phyloP scores from a whole-genome alignment of 30 jellyfish, hydroid and myxozoan species.

The Aurelia sp. region DNA sequence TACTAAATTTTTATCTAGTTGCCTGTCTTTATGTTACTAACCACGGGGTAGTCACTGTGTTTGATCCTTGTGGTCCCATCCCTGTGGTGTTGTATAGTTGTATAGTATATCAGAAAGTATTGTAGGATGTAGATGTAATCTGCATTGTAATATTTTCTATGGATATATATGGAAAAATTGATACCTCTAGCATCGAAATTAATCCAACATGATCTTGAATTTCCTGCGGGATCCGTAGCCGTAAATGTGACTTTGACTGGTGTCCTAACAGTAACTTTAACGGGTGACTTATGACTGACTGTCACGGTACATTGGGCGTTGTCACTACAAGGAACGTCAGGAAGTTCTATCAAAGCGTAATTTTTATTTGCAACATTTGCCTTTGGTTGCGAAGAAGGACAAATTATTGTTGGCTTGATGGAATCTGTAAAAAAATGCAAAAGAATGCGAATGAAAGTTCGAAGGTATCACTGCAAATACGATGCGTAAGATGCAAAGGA shows the following conservation, averaged over 20 bases:
- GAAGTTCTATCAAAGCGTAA: constrained; percentile 72
- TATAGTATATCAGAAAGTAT: too few species aligned
- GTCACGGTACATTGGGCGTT: constrained; percentile 72
- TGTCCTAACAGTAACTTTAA: constrained; percentile 71
- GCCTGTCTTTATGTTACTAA: too few species aligned
- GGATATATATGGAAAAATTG: neutral
- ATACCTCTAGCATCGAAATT: constrained; percentile 79
- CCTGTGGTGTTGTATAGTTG: too few species aligned
- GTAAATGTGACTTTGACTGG: constrained; percentile 71
- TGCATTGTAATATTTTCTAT: too few species aligned
- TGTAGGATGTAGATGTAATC: too few species aligned
- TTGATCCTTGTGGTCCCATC: too few species aligned
- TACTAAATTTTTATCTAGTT: too few species aligned
- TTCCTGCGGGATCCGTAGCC: constrained; percentile 92
- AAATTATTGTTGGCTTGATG: constrained; percentile 69
- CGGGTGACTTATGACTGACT: constrained; percentile 64
- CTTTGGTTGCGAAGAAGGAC: constrained; percentile 60
- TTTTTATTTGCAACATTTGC: constrained; percentile 70
- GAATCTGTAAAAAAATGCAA: constrained; percentile 42
- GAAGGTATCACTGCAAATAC: too few species aligned
- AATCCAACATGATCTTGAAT: constrained; percentile 57
- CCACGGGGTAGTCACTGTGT: too few species aligned
- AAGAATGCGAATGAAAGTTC: neutral
- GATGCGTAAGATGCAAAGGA: too few species aligned
- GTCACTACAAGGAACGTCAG: constrained; percentile 85